These are phyloP conservation scores for Sturmia bella DNA, from an alignment of 2,888 invertebrate species.

Conservation along the genomic window DNA sequence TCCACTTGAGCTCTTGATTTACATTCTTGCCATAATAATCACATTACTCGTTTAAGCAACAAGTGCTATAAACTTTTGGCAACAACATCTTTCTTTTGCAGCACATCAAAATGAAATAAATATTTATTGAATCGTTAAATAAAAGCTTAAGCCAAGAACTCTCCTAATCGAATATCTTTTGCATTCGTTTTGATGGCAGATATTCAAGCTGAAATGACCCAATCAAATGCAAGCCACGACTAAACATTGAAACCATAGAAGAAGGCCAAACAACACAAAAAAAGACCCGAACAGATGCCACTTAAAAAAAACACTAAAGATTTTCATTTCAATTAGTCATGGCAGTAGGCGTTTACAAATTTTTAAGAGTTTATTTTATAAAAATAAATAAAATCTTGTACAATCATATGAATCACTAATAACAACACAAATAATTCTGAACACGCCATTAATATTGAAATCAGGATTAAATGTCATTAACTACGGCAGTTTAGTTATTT, in stretches of 20 bases:
- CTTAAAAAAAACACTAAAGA: too few species aligned
- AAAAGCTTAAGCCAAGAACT: not conserved
- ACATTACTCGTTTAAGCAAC: too few species aligned
- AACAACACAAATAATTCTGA: not conserved
- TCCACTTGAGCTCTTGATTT: too few species aligned
- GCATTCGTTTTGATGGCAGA: not conserved
- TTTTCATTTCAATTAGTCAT: slow-evolving; percentile 1
- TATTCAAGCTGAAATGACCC: slow-evolving; percentile 28
- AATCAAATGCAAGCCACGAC: not conserved
- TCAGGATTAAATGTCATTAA: slow-evolving; percentile 38
- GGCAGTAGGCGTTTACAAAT: not conserved
- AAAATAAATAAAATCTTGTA: not conserved
- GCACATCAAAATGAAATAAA: too few species aligned
- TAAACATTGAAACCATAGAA: not conserved
- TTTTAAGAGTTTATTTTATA: not conserved
- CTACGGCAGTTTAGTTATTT: not conserved
- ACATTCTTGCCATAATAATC: too few species aligned
- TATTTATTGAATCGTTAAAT: too few species aligned
- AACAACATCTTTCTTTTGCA: too few species aligned
- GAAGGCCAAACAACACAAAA: not conserved
- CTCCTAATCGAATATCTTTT: not conserved
- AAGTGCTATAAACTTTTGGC: too few species aligned
- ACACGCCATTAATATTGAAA: slow-evolving; percentile 32
- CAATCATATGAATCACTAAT: slow-evolving; percentile 2
- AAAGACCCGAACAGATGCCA: not conserved